Base-by-base conservation (phyloP, 2,888 invertebrate genomes). In the Archaeoteleia sp. region DNA sequence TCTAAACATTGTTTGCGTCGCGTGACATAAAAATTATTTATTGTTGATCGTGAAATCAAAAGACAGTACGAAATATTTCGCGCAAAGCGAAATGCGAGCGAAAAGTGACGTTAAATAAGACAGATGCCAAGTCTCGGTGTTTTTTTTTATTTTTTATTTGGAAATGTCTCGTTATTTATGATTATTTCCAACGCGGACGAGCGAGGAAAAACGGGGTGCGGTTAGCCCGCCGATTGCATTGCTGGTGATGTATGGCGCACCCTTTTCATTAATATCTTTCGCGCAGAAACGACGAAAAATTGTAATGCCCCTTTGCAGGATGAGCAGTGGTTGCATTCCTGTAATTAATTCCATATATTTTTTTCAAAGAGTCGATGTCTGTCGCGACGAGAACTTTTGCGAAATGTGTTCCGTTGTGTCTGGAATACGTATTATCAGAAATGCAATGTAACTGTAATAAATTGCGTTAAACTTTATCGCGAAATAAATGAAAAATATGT, bases 241-340 rank as follows among this genome's bases (percentile, higher is more conserved):
- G 53, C 51, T 42, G 32, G 53, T 61, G 61, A 61, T 61, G 61
- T 61, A 61, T 61, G 53, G 61, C 61, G 35, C 51, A 61, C 61
- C 53, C 49, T 39, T 60, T 51, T 60, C 43, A 60, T 60, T 58
- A 58, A 58, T 58, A 48, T 48, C 58, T 30, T 58, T 48, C 34
- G 58, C 39, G 40, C 20, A 23, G 32, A 34, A 48, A 48, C 48
- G 58, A 48, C 58, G 40, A 58, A 58, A 48, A 58, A 58, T 48
- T 58, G 40, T 57, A 45, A 57, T 43, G 29, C 37, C 45, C 45
- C 45, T 35, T 55, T 37, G 14, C 30, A 15, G 12, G 49, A 51
- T 32, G 27, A 20, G 37, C 37, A 12, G n/a, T n/a, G n/a, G 15
- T 37, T 49, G 30, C 51, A 51, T 51, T 51, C 39, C 39, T 17